Evolutionary conservation across 2,113 vertebrate genomes (phyloP).

Genomic region (Sarotherodon lohbergeri): DNA sequence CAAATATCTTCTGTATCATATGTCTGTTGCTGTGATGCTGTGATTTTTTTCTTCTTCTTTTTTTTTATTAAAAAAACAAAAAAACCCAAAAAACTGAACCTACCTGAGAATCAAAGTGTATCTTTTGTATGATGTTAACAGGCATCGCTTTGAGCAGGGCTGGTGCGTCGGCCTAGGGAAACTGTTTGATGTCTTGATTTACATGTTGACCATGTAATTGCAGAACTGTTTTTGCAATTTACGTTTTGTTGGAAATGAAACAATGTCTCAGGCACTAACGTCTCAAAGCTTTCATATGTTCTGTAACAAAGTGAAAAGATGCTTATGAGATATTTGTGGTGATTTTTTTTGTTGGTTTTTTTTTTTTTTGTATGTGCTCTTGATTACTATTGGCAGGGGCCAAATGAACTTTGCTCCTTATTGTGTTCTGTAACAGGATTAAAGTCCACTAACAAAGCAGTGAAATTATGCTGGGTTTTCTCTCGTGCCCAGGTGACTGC

Average conservation of each 20-base stretch:
- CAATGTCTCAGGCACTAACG: conserved; percentile 48
- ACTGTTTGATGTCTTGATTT: conserved; percentile 46
- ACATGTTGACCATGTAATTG: conserved; percentile 69
- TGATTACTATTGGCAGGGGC: neutral
- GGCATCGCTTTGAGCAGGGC: conserved; percentile 26
- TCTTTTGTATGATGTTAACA: conserved; percentile 27
- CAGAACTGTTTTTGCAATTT: conserved; percentile 4
- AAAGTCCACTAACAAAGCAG: conserved; percentile 16
- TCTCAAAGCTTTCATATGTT: conserved; percentile 17
- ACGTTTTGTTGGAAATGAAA: neutral
- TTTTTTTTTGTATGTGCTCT: neutral
- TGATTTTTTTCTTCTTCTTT: neutral
- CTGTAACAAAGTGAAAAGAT: conserved; percentile 15
- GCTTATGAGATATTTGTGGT: conserved; percentile 16
- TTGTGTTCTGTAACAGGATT: conserved; percentile 22
- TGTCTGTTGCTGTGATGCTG: conserved; percentile 45
- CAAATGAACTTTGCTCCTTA: neutral
- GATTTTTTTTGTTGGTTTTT: neutral
- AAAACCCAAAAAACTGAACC: neutral
- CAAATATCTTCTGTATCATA: conserved; percentile 50
- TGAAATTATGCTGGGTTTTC: conserved; percentile 10
- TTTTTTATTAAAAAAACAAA: neutral
- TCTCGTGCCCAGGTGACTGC: conserved; percentile 27
- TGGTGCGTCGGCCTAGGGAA: conserved; percentile 10
- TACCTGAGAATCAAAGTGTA: conserved; percentile 7